Evolutionary conservation across 2,113 vertebrate genomes (phyloP).

Genomic region (Myanophis thanlyinensis): DNA sequence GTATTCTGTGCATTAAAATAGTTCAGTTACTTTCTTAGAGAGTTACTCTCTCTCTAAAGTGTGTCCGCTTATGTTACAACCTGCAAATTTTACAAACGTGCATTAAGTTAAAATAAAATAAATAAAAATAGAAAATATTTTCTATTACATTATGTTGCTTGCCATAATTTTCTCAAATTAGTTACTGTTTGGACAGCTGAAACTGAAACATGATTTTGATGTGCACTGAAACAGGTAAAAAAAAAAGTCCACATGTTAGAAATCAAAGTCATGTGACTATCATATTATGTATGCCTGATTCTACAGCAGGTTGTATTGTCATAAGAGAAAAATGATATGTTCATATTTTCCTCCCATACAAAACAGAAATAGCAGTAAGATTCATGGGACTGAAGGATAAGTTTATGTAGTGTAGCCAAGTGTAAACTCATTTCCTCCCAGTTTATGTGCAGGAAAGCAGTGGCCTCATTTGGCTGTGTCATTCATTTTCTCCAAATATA

Average conservation of each 20-base stretch:
- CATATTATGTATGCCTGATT: constrained; percentile 34
- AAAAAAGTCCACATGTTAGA: constrained; percentile 42
- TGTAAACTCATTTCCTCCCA: not conserved
- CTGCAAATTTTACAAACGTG: constrained; percentile 18
- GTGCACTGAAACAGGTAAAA: constrained; percentile 23
- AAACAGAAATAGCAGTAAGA: not conserved
- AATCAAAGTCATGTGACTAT: constrained; percentile 33
- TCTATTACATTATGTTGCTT: not conserved
- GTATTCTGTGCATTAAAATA: not conserved
- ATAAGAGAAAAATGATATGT: not conserved
- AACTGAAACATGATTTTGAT: constrained; percentile 16
- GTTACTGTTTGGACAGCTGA: constrained; percentile 8
- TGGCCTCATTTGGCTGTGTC: not conserved
- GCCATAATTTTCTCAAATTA: constrained; percentile 32
- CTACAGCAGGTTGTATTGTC: constrained; percentile 44
- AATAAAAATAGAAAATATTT: not conserved
- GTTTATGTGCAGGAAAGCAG: not conserved
- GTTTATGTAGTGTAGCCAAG: not conserved
- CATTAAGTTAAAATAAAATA: constrained; percentile 21
- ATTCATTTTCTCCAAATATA: not conserved
- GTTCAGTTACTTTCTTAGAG: not conserved
- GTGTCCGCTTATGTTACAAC: not conserved
- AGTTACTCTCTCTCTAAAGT: too few relatives aligned
- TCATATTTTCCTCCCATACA: not conserved
- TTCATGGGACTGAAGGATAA: not conserved